phyloP scores from a whole-genome alignment of 2,797 vertebrate genomes.

The Iguana delicatissima region DNA sequence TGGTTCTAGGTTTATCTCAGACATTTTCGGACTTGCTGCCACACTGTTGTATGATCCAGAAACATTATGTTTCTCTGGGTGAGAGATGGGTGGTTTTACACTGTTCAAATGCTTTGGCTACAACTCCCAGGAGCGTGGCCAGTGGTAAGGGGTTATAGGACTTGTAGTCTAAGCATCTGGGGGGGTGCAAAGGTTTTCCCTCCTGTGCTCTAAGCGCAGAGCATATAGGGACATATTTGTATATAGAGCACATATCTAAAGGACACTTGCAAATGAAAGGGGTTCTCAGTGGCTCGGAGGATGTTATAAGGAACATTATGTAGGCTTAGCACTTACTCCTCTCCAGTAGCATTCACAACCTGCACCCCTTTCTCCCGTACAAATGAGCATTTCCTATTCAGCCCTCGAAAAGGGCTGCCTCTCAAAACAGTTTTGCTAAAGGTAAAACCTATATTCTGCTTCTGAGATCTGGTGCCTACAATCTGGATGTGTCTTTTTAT shows the following conservation, averaged over 20 bases:
- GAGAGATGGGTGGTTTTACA: neutral
- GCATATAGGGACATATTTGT: neutral
- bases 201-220: neutral
- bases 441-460: neutral
- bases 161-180: neutral
- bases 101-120: neutral
- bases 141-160: neutral
- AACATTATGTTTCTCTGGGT: too few relatives aligned
- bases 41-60: neutral
- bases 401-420: neutral
- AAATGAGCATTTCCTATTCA: neutral
- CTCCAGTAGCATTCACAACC: neutral
- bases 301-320: neutral
- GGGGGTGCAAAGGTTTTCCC: neutral
- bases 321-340: neutral
- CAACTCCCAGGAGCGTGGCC: neutral
- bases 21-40: neutral
- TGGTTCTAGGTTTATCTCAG: neutral
- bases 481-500: neutral
- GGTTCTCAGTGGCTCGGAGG: neutral
- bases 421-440: neutral
- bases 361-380: neutral
- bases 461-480: too few relatives aligned
- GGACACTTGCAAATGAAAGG: neutral
- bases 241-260: neutral